Conservation (phyloP, 2,797 vertebrate genomes). For the Helarctos malayanus region DNA sequence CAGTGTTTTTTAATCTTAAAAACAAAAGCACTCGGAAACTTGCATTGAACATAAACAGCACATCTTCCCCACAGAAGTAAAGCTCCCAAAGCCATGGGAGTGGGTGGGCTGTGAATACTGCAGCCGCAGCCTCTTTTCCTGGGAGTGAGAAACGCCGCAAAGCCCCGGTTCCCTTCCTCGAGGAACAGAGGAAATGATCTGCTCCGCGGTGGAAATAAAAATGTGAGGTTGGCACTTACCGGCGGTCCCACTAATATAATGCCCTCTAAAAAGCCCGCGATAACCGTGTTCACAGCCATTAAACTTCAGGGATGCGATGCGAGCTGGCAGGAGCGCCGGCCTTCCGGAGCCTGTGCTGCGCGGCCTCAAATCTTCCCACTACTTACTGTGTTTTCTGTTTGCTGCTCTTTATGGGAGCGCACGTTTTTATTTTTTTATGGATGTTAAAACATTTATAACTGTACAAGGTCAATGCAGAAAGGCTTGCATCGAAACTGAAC, state of each 20-base stretch:
- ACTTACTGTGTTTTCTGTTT: constrained; percentile 72
- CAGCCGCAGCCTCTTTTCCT: constrained; percentile 17
- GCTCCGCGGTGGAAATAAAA: constrained; percentile 73
- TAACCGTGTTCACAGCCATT: constrained; percentile 62
- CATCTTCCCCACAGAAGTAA: constrained; percentile 65
- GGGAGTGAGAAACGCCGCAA: constrained; percentile 49
- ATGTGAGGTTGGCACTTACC: constrained; percentile 65
- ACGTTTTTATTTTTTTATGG: constrained; percentile 80
- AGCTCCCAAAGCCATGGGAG: constrained; percentile 12
- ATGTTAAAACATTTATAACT: constrained; percentile 84
- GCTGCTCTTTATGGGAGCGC: constrained; percentile 68
- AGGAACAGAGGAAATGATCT: constrained; percentile 61
- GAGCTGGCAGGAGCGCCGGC: not conserved
- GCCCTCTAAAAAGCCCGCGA: constrained; percentile 73
- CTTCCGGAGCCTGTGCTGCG: not conserved
- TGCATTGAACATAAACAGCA: not conserved
- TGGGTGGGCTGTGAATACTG: not conserved
- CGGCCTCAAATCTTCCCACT: constrained; percentile 61
- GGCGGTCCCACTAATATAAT: constrained; percentile 77
- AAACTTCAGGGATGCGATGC: constrained; percentile 57
- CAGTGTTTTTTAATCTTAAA: constrained; percentile 66
- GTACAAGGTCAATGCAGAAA: constrained; percentile 81
- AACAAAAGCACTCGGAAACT: constrained; percentile 70
- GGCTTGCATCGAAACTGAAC: constrained; percentile 72
- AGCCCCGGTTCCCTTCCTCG: constrained; percentile 56